Conservation (phyloP, 2,113 vertebrate species). For the Cyprinus carpio region DNA sequence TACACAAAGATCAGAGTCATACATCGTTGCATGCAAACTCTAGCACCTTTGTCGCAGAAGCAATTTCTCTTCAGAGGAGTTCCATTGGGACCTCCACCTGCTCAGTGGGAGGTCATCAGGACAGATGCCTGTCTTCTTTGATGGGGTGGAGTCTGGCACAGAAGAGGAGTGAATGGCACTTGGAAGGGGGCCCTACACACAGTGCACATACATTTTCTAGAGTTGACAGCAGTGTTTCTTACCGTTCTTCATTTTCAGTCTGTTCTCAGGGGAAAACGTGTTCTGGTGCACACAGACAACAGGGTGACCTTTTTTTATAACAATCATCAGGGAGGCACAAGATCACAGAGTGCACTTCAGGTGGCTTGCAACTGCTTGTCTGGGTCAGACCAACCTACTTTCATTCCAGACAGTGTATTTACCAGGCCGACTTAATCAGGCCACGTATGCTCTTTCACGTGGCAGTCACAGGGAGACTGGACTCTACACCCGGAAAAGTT, state of each 20-base stretch:
- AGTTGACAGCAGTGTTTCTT: no score
- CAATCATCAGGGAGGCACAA: no score
- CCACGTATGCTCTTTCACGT: neutral
- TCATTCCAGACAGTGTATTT: neutral
- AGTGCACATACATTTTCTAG: no score
- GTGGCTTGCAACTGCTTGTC: neutral
- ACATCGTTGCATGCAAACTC: neutral
- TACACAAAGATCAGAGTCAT: neutral
- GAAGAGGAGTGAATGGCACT: no score
- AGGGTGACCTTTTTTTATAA: no score
- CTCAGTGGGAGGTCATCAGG: no score
- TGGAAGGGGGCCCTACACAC: no score
- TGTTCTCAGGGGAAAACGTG: no score
- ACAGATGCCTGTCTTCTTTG: neutral
- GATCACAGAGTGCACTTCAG: neutral
- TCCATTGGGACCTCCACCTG: neutral
- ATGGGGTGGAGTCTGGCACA: neutral
- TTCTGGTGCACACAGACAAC: neutral
- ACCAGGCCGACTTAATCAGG: neutral
- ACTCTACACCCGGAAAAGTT: neutral
- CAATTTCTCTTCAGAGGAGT: neutral
- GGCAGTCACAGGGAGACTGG: neutral
- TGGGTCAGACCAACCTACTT: neutral
- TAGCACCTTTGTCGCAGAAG: neutral
- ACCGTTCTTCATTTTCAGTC: no score